A percentile compares a stretch with the other conserved stretches of the same genome.
phyloP scores from a whole-genome alignment of 30 jellyfish, hydroid and myxozoan genomes.

The Phacellophora camtschatica region DNA sequence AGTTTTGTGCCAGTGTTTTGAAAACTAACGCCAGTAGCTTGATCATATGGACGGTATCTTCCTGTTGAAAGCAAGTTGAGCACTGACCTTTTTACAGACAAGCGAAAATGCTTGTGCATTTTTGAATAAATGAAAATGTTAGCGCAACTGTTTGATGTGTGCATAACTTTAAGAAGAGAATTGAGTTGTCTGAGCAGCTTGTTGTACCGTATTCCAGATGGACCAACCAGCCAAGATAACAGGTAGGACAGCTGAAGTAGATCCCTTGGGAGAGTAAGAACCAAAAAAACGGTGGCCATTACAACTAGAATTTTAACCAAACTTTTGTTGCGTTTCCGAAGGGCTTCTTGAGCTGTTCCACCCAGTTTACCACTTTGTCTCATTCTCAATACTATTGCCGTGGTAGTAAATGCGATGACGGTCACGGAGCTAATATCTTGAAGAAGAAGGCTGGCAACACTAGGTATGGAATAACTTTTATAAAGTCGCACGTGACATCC shows the following conservation, averaged over 20 bases:
- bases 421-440: conserved; percentile 65
- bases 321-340: conserved; percentile 47
- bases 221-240: conserved; percentile 72
- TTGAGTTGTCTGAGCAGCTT: conserved; percentile 18
- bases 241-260: conserved; percentile 56
- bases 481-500: conserved; percentile 41
- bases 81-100: too few species aligned
- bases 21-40: too few species aligned
- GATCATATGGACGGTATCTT: too few species aligned
- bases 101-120: conserved; percentile 76
- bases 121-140: conserved; percentile 82
- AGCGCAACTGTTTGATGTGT: conserved; percentile 90
- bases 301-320: conserved; percentile 72
- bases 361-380: conserved; percentile 24
- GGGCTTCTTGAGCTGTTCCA: conserved; percentile 32
- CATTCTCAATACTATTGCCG: conserved; percentile 12
- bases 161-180: conserved; percentile 76
- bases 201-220: conserved; percentile 51
- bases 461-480: conserved; percentile 51
- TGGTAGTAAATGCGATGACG: conserved; percentile 69
- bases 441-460: conserved; percentile 43
- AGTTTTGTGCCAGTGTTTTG: too few species aligned
- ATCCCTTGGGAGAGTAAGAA: conserved; percentile 88
- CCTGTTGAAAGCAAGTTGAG: too few species aligned
- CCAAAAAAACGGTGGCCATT: conserved; percentile 70